phyloP scores from a whole-genome alignment of 2,113 vertebrate genomes.

The Xenopus borealis region DNA sequence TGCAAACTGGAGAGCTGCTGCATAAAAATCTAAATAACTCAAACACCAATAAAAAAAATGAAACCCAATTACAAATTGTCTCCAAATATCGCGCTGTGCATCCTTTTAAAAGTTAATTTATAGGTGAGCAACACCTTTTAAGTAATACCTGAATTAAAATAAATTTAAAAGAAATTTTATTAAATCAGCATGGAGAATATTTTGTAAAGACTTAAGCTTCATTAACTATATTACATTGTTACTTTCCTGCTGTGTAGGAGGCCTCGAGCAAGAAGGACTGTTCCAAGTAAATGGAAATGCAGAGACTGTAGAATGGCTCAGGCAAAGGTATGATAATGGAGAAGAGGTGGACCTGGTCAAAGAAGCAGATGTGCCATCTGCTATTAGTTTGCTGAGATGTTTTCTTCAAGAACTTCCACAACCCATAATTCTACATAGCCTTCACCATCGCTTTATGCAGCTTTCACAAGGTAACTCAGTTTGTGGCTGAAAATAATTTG shows the following conservation, averaged over 20 bases:
- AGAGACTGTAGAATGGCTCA: slow-evolving; percentile 95
- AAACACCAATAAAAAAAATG: too few species aligned
- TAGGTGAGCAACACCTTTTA: too few species aligned
- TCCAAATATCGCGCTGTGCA: too few species aligned
- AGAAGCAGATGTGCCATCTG: slow-evolving; percentile 93
- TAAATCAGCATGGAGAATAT: too few species aligned
- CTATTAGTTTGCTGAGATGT: slow-evolving; percentile 93
- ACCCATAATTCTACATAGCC: slow-evolving; percentile 84
- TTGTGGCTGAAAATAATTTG: not conserved
- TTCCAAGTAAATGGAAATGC: slow-evolving; percentile 96
- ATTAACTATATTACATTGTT: too few species aligned
- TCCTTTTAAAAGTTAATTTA: too few species aligned
- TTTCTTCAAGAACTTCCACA: slow-evolving; percentile 97
- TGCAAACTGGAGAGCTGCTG: too few species aligned
- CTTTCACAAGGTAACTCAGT: slow-evolving; percentile 82
- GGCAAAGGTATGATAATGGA: slow-evolving; percentile 88
- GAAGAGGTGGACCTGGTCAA: slow-evolving; percentile 95
- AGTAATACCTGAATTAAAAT: too few species aligned
- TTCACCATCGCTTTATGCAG: slow-evolving; percentile 88
- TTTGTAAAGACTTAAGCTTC: too few species aligned
- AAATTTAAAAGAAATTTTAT: too few species aligned
- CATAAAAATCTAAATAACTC: too few species aligned
- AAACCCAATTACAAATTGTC: too few species aligned
- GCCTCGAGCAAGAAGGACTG: slow-evolving; percentile 92
- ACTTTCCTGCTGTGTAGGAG: slow-evolving; percentile 63